Evolutionary conservation across 1,140 invertebrate genomes (phyloP).

Genomic region (Araneus ventricosus): DNA sequence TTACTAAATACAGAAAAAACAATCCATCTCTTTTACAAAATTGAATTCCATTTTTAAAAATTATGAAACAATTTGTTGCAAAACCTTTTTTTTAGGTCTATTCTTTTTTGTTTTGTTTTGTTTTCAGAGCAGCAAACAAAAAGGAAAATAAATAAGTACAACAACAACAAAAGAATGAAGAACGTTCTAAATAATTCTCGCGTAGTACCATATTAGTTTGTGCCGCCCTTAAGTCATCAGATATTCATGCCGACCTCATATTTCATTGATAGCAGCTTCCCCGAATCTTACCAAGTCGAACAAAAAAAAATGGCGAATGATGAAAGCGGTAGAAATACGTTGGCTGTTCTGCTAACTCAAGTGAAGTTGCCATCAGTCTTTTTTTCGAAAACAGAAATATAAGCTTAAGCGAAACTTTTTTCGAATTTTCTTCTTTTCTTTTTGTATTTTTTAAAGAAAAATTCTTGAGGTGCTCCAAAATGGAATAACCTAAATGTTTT

Average conservation of each 20-base stretch:
- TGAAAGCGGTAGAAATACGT: slow-evolving; percentile 13
- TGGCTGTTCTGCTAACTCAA: neutral
- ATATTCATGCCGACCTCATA: slow-evolving; percentile 57
- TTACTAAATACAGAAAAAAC: neutral
- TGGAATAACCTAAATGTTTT: slow-evolving; percentile 27
- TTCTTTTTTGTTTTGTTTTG: neutral
- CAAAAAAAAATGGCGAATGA: neutral
- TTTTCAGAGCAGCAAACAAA: neutral
- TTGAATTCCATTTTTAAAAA: neutral
- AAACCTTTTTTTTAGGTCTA: neutral
- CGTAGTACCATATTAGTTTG: slow-evolving; percentile 48
- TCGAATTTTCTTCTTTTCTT: neutral
- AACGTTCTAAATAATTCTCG: slow-evolving; percentile 57
- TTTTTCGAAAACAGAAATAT: neutral
- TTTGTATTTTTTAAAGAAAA: neutral
- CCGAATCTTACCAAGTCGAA: neutral
- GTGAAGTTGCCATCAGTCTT: neutral
- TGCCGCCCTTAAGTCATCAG: slow-evolving; percentile 58
- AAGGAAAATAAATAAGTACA: neutral
- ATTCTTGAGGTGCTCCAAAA: neutral
- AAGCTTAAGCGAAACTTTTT: neutral
- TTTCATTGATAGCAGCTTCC: slow-evolving; percentile 45
- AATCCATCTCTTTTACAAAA: neutral
- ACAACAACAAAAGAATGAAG: slow-evolving; percentile 22
- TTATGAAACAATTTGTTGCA: neutral